A percentile compares a stretch with the other conserved stretches of the same genome.
Evolutionary conservation across 2,797 vertebrate genomes (phyloP).

Genomic region (Micropoecilia bifurca): DNA sequence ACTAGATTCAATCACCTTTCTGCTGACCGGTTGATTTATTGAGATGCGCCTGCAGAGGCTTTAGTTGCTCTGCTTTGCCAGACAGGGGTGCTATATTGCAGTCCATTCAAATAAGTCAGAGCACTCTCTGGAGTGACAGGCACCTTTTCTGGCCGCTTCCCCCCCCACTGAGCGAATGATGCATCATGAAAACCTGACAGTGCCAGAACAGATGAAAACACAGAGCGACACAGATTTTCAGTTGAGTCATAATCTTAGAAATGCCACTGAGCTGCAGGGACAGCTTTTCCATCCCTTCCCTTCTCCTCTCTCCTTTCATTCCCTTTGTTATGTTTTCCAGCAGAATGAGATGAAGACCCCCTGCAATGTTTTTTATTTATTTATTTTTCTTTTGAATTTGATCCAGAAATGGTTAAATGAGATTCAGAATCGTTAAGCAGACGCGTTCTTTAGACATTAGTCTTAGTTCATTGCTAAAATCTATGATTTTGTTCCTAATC

Average conservation of each 20-base stretch:
- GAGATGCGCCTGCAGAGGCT: not conserved
- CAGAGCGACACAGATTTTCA: slow-evolving; percentile 12
- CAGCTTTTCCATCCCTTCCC: not conserved
- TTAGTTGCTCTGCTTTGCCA: slow-evolving; percentile 1
- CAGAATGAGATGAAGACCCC: slow-evolving; percentile 2
- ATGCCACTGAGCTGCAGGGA: slow-evolving; percentile 29
- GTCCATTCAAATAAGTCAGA: slow-evolving; percentile 1
- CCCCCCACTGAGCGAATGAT: slow-evolving; percentile 13
- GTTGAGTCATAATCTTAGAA: slow-evolving; percentile 56
- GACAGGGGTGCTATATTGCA: slow-evolving; percentile 13
- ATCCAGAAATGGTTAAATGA: slow-evolving; percentile 39
- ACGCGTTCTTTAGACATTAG: slow-evolving; percentile 8
- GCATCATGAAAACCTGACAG: not conserved
- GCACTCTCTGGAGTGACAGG: not conserved
- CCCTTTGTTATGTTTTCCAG: slow-evolving; percentile 51
- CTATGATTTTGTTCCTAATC: slow-evolving; percentile 46
- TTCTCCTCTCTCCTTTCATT: slow-evolving; percentile 26
- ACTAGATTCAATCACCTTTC: not conserved
- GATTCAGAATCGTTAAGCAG: slow-evolving; percentile 14
- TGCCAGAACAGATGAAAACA: slow-evolving; percentile 15
- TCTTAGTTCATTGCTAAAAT: slow-evolving; percentile 43
- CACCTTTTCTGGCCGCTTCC: not conserved
- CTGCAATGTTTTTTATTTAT: not conserved
- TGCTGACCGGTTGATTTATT: not conserved
- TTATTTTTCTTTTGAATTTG: slow-evolving; percentile 47